These are phyloP conservation scores for Neodon shergylaensis DNA, from an alignment of 2,113 vertebrate species.

Conservation along the genomic window DNA sequence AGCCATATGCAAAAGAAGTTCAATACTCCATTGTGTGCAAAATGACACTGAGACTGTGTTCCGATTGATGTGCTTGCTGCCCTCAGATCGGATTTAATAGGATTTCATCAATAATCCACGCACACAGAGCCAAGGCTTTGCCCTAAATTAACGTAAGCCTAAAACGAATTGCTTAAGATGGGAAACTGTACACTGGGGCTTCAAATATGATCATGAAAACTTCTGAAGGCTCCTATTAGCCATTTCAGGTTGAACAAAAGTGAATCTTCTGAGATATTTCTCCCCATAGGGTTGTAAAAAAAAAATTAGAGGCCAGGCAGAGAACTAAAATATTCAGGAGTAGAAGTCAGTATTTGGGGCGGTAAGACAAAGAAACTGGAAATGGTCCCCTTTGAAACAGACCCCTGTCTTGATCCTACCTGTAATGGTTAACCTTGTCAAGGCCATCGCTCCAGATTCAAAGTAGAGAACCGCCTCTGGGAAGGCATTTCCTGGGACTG, in stretches of 20 bases:
- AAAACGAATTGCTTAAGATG: background rate
- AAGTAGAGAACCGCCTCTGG: background rate
- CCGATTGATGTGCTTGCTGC: background rate
- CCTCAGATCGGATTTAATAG: background rate
- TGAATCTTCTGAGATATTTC: background rate
- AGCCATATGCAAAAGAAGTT: background rate
- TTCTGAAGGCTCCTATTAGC: background rate
- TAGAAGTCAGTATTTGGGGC: background rate
- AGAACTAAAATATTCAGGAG: background rate
- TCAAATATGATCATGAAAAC: background rate
- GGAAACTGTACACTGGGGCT: background rate
- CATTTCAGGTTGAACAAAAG: background rate
- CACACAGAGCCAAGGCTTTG: background rate
- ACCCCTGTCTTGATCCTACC: background rate
- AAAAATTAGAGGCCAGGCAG: background rate
- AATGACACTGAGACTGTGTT: background rate
- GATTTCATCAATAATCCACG: background rate
- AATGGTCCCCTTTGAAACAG: background rate
- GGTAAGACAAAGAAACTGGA: background rate
- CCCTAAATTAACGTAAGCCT: background rate
- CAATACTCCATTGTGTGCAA: background rate
- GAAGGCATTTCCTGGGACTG: background rate
- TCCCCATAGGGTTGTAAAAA: background rate
- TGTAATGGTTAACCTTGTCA: background rate
- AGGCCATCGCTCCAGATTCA: background rate